Conservation (phyloP, 2,113 vertebrate species). For the Psittacara wagleri region DNA sequence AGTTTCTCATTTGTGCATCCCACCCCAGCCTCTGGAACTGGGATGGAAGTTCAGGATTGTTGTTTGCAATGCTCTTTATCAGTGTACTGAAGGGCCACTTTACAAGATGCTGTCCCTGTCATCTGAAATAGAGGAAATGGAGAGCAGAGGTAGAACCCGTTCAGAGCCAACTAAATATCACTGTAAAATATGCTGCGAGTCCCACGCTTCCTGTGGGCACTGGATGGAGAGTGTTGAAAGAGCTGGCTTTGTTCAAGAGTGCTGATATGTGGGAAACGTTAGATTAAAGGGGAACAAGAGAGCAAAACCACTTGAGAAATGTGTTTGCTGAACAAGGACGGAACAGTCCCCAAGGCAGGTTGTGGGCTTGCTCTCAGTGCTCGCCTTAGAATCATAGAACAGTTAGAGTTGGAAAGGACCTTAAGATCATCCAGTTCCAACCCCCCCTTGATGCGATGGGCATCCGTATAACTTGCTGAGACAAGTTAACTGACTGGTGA, state of each 20-base stretch:
- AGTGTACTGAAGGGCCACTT: neutral
- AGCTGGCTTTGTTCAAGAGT: neutral
- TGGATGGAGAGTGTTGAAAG: neutral
- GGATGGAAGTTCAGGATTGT: neutral
- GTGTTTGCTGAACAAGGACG: neutral
- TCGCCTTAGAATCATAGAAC: neutral
- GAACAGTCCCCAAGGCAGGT: neutral
- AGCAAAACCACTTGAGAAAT: neutral
- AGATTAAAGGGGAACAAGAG: neutral
- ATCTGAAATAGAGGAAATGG: neutral
- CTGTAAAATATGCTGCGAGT: neutral
- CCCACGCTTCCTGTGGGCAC: neutral
- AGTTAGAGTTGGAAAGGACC: too few species aligned
- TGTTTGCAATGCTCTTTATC: neutral
- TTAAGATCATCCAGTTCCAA: too few species aligned
- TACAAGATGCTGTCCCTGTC: neutral
- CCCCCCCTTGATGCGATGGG: accelerated
- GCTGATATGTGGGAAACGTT: neutral
- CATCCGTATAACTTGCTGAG: neutral
- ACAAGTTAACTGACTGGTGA: neutral
- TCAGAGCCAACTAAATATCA: neutral
- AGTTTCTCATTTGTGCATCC: neutral
- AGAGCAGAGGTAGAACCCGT: neutral
- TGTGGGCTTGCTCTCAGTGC: neutral
- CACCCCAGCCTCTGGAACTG: neutral